Evolutionary conservation across 2,888 invertebrate species (phyloP), one percentile per base, ranked within the genome.

Genomic region (Aphodius sticticus): DNA sequence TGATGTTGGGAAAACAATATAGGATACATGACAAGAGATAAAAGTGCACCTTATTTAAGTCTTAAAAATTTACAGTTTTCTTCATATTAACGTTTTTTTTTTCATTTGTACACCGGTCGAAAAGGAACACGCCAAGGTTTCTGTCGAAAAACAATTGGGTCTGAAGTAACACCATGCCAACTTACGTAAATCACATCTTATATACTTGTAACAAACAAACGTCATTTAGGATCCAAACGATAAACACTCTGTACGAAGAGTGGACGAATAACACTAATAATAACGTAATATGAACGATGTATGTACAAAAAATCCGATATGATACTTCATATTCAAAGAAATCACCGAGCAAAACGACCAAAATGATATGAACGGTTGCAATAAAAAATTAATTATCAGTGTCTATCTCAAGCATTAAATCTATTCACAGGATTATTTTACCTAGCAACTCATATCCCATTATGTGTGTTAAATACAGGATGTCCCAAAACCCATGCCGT

Each of bases 291-390:
- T 26, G 3, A 26, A 26, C 26, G 26, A 26, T 26, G 26, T 26
- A 71, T 71, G 71, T 71, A 71, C 71, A 71, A 71, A 71, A 71
- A 71, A 14, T 15, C 35, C 71, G 71, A 71, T 71, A 71, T 71
- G 71, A 71, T 15, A 26, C 26, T 26, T 3, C 26, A 26, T 26
- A 26, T 26, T 26, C 1, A 26, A 26, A 26, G 1, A 26, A 26
- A 26, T 26, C 26, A 26, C 1, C 3, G 26, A 26, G 26, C 3
- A 26, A 26, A 1, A 26, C 26, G 26, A 26, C 26, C 3, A 26
- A 26, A 26, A 26, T 26, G 26, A 26, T 26, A 26, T 26, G 26
- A 26, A 26, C 26, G 26, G 26, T 26, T 26, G 26, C 26, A 26
- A 26, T 26, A 3, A 26, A 26, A 26, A 2, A 26, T 26, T 26